Percentiles rank a stretch among this genome's conserved stretches.
These are phyloP conservation scores for Chroicocephalus ridibundus DNA, from an alignment of 2,113 vertebrate species.

Conservation along the genomic window DNA sequence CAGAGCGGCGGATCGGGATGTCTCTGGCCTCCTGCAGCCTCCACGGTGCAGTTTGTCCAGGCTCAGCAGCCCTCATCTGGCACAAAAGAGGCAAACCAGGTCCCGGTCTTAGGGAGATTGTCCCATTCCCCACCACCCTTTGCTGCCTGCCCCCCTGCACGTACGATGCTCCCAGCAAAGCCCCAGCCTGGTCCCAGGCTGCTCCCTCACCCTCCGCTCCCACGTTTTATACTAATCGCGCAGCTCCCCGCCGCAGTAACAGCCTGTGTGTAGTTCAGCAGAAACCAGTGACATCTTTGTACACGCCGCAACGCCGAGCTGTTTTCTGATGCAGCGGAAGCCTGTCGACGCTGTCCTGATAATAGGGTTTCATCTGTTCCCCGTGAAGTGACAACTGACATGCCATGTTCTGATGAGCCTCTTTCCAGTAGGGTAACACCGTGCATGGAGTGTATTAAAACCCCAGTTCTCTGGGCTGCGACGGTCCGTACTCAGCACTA, in stretches of 20 bases:
- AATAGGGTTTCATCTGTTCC: constrained; percentile 59
- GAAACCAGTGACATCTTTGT: constrained; percentile 20
- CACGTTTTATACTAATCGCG: fast-evolving
- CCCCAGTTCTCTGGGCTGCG: not conserved
- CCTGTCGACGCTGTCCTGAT: constrained; percentile 17
- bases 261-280: not conserved
- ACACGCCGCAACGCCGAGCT: not conserved
- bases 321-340: constrained; percentile 32
- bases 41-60: not conserved
- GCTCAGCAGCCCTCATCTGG: not conserved
- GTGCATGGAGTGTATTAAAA: constrained; percentile 31
- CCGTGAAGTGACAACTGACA: constrained; percentile 59
- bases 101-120: not conserved
- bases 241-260: not conserved
- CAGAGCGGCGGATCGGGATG: fast-evolving
- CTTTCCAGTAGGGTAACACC: constrained; percentile 25
- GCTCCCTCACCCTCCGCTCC: not conserved
- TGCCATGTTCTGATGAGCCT: constrained; percentile 43
- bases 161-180: not conserved
- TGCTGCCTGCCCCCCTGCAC: fast-evolving
- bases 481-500: not conserved
- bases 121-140: not conserved
- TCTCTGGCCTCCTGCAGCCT: not conserved
- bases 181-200: not conserved
- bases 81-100: not conserved